A percentile compares a stretch with the other conserved stretches of the same genome.
These are phyloP conservation scores for Crotalus horridus DNA, from an alignment of 2,113 vertebrate species.

Conservation along the genomic window DNA sequence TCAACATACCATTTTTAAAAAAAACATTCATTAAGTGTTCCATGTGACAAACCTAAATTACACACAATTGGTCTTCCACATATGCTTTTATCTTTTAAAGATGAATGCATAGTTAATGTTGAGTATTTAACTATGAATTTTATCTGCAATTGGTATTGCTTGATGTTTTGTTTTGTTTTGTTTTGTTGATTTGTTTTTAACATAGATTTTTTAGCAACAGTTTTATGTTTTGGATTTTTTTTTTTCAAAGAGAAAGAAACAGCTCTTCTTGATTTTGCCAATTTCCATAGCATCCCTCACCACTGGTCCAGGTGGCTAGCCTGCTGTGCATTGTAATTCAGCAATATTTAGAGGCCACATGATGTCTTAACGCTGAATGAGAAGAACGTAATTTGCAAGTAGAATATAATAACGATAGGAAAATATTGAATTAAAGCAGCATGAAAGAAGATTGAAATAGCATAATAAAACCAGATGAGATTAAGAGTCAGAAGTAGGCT, in stretches of 20 bases:
- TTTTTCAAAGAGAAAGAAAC: background rate
- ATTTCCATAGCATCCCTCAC: background rate
- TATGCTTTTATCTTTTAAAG: background rate
- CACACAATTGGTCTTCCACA: background rate
- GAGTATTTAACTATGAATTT: background rate
- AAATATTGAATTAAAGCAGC: background rate
- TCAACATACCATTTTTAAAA: background rate
- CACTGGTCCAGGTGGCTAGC: background rate
- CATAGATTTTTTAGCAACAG: background rate
- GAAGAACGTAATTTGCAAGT: background rate
- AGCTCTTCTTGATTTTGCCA: background rate
- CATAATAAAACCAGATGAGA: background rate
- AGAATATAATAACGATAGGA: background rate
- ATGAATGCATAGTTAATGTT: background rate
- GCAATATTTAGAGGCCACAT: background rate
- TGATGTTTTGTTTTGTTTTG: background rate
- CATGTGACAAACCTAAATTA: background rate
- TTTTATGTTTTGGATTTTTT: background rate
- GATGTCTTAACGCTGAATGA: background rate
- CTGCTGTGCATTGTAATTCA: background rate
- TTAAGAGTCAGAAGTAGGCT: background rate
- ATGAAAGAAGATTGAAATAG: background rate
- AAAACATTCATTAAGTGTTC: background rate
- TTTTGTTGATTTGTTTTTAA: background rate
- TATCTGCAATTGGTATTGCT: background rate